These are phyloP conservation scores for Condylura cristata DNA, from an alignment of 2,113 vertebrate genomes.

Conservation along the genomic window DNA sequence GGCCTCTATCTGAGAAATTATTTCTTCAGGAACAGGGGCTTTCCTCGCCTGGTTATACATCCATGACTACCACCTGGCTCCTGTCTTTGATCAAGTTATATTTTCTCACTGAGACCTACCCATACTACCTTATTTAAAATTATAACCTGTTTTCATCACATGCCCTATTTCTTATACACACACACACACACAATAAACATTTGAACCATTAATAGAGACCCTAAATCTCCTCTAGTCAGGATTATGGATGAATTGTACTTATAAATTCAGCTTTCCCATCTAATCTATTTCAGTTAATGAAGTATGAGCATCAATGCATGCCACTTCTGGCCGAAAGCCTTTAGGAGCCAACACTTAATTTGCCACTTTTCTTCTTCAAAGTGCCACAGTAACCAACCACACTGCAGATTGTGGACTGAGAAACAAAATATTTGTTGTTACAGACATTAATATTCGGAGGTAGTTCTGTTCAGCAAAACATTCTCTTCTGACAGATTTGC, in stretches of 20 bases:
- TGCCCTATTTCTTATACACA: background rate
- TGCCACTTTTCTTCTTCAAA: background rate
- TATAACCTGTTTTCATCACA: background rate
- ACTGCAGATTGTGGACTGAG: background rate
- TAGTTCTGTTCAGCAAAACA: background rate
- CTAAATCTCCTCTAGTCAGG: background rate
- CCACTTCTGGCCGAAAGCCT: background rate
- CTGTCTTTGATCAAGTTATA: background rate
- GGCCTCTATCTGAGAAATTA: background rate
- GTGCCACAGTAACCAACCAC: background rate
- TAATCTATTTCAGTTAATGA: conserved; percentile 12
- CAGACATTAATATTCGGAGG: conserved; percentile 17
- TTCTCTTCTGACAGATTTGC: background rate
- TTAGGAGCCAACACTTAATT: background rate
- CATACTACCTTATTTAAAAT: background rate
- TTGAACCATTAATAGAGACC: background rate
- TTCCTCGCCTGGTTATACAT: background rate
- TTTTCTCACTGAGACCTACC: background rate
- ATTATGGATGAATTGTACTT: background rate
- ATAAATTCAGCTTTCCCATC: background rate
- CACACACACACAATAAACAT: background rate
- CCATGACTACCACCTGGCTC: background rate
- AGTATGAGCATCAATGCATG: conserved; percentile 5
- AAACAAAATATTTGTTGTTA: conserved; percentile 37
- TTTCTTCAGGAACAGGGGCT: background rate